Percentiles rank a stretch among this genome's conserved stretches.
phyloP scores from a whole-genome alignment of 2,888 invertebrate genomes.

The Seira sanloemensis region DNA sequence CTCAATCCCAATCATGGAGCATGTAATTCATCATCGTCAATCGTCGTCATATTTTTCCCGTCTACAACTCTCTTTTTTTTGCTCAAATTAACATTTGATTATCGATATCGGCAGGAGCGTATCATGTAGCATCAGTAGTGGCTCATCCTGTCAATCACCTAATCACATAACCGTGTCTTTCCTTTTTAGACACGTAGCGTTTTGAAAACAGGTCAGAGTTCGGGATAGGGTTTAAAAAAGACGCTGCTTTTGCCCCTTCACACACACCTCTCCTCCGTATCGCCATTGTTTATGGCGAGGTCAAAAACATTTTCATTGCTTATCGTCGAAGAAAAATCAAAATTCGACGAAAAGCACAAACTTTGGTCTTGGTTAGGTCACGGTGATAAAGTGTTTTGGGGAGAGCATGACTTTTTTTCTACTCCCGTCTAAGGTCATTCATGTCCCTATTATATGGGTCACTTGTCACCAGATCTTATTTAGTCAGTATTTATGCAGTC shows the following conservation, averaged over 20 bases:
- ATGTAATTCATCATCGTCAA: neutral
- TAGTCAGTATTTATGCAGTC: no score
- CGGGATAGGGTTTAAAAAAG: neutral
- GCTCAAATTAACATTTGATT: neutral
- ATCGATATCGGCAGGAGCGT: neutral
- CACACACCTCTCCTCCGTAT: neutral
- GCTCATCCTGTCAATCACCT: neutral
- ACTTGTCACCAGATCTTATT: no score
- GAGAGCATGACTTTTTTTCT: no score
- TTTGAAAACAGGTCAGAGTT: constrained; percentile 2
- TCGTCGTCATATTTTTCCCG: neutral
- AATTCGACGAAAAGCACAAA: neutral
- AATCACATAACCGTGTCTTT: neutral
- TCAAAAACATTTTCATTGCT: neutral
- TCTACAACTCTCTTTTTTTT: no score
- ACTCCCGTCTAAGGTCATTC: no score
- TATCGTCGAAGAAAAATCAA: neutral
- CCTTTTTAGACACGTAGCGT: neutral
- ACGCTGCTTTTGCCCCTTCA: neutral
- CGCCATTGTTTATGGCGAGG: neutral
- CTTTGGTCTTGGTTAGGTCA: neutral
- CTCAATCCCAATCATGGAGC: neutral
- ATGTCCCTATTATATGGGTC: no score
- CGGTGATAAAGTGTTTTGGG: neutral
- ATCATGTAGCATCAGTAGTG: neutral